Evolutionary conservation across 30 jellyfish, hydroid and myxozoan species (phyloP).

Genomic region (Turritopsis rubra): DNA sequence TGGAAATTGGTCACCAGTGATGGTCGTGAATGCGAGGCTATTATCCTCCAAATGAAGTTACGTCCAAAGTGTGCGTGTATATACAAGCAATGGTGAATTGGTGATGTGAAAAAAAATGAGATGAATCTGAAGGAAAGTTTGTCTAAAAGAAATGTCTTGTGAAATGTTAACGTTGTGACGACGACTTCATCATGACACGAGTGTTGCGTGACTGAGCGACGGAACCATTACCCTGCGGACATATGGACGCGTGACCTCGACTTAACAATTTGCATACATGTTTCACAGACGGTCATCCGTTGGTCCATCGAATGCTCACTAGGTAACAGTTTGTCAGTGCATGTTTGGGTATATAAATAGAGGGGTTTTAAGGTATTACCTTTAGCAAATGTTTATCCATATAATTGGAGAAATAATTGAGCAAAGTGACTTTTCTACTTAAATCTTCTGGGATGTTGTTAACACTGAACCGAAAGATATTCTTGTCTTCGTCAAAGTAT

Average conservation of each 20-base stretch:
- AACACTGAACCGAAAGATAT: slow-evolving; percentile 84
- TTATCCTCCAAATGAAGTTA: background rate
- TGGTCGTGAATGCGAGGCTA: background rate
- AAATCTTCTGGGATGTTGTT: slow-evolving; percentile 94
- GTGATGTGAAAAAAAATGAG: background rate
- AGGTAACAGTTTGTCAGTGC: background rate
- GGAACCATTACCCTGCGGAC: too few relatives aligned
- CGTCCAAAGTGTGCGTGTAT: background rate
- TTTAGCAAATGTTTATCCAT: slow-evolving; percentile 89
- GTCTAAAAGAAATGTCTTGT: background rate
- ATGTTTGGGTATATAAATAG: background rate
- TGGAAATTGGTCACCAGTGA: background rate
- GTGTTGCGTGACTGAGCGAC: background rate
- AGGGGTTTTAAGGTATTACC: slow-evolving; percentile 35
- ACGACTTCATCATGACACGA: too few relatives aligned
- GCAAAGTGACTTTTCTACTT: slow-evolving; percentile 77
- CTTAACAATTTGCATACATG: background rate
- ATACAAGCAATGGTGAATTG: background rate
- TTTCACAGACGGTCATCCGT: background rate
- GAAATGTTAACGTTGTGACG: background rate
- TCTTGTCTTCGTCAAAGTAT: slow-evolving; percentile 88
- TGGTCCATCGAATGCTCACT: background rate
- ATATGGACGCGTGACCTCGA: too few relatives aligned
- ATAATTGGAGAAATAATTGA: slow-evolving; percentile 87
- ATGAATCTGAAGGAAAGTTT: background rate